Evolutionary conservation across 2,888 invertebrate species (phyloP).

Genomic region (Leucophenga montana): DNA sequence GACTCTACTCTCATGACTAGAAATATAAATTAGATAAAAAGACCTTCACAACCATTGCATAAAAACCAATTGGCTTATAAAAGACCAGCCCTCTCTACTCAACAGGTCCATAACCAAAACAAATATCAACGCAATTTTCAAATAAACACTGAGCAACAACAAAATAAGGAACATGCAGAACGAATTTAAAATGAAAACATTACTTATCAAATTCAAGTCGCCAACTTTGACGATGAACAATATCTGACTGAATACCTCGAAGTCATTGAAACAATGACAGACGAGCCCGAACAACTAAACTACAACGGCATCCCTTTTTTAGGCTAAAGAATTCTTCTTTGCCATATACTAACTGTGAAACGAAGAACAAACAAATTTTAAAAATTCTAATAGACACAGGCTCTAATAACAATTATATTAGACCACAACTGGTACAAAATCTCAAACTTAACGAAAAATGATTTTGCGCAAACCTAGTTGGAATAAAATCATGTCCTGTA

Average conservation of each 20-base stretch:
- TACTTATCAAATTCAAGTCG: too few species aligned
- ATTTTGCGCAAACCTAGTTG: slow-evolving; percentile 36
- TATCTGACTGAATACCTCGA: neutral
- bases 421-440: slow-evolving; percentile 31
- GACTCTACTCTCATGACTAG: slow-evolving; percentile 32
- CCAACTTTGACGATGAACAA: too few species aligned
- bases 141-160: too few species aligned
- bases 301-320: too few species aligned
- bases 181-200: too few species aligned
- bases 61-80: neutral
- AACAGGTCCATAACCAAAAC: too few species aligned
- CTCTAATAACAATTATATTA: slow-evolving; percentile 41
- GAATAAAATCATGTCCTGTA: neutral
- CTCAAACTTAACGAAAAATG: slow-evolving; percentile 35
- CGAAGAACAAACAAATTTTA: slow-evolving; percentile 40
- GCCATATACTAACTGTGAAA: too few species aligned
- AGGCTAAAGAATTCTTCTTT: too few species aligned
- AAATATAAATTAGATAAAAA: slow-evolving; percentile 36
- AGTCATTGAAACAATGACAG: slow-evolving; percentile 42
- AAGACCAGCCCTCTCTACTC: too few species aligned
- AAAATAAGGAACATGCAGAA: too few species aligned
- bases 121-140: too few species aligned
- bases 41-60: neutral
- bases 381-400: slow-evolving; percentile 43
- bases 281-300: slow-evolving; percentile 42